Evolutionary conservation across 2,888 invertebrate genomes (phyloP).

Genomic region (Melanophora roralis): DNA sequence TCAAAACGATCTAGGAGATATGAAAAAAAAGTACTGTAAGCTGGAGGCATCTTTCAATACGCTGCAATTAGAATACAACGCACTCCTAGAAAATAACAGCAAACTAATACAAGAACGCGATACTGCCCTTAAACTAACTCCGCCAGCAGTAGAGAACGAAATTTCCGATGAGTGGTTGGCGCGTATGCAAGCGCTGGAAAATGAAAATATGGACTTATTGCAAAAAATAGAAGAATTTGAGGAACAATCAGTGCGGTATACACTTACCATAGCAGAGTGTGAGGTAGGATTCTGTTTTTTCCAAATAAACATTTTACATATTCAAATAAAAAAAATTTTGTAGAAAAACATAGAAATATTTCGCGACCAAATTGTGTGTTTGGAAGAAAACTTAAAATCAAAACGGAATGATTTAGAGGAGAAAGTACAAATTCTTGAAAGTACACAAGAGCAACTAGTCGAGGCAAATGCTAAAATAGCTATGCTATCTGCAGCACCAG

Average conservation of each 20-base stretch:
- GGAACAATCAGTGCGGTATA: slow-evolving; percentile 67
- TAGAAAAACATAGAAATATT: slow-evolving; percentile 74
- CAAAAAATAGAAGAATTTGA: slow-evolving; percentile 71
- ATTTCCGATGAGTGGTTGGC: slow-evolving; percentile 45
- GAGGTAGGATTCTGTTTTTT: slow-evolving; percentile 67
- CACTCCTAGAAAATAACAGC: slow-evolving; percentile 64
- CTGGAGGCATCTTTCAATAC: slow-evolving; percentile 52
- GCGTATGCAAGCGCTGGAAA: slow-evolving; percentile 65
- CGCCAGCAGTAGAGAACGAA: slow-evolving; percentile 31
- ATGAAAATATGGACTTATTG: slow-evolving; percentile 72
- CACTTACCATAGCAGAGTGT: slow-evolving; percentile 70
- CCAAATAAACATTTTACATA: not conserved
- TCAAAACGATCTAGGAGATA: slow-evolving; percentile 66
- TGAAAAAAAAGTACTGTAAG: slow-evolving; percentile 66
- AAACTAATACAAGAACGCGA: slow-evolving; percentile 59
- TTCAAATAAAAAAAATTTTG: not conserved
- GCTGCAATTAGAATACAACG: slow-evolving; percentile 69
- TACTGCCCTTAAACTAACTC: slow-evolving; percentile 20
- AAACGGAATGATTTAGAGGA: slow-evolving; percentile 76
- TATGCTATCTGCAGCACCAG: slow-evolving; percentile 68
- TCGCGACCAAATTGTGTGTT: slow-evolving; percentile 73
- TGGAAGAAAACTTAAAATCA: slow-evolving; percentile 73
- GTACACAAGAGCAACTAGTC: slow-evolving; percentile 74
- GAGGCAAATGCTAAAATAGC: slow-evolving; percentile 74
- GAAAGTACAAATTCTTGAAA: slow-evolving; percentile 71